Base-by-base conservation (phyloP, 2,797 vertebrate genomes). In the Tragopan temminckii region DNA sequence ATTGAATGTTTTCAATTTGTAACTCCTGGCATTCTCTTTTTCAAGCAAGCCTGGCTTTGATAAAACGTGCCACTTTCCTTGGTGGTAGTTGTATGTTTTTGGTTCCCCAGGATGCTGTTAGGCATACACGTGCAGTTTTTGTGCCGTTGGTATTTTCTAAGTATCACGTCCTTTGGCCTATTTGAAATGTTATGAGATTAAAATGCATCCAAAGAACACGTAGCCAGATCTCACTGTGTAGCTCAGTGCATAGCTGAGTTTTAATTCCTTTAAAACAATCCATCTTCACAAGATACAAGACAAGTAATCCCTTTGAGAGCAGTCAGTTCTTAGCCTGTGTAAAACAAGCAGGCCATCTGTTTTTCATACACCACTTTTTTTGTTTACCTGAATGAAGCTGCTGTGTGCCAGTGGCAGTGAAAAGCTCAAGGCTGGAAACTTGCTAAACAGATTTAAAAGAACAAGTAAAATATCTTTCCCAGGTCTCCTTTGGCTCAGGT, bases 261-360 rank as follows among this genome's bases (percentile, higher is more conserved):
- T 25, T 48, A 16, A 24, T 50, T 66, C 24, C 42, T 43, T 18
- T n/a, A 20, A 27, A 82, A n/a, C 15, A 15, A 17, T 27, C 33
- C 3, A 0, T 21, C 45, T 61, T 45, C 33, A 38, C 0, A 0
- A 33, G 66, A 33, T 19, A 17, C 18, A 20, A 21, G 27, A 16
- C 4, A 10, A 25, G 7, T 7, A 57, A 50, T 9, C 43, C 29
- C 1, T 8, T 3, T 45, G 42, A 27, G 38, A 35, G 33, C 36
- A 21, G 7, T 18, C 11, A 6, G 10, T 8, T 63, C 77, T 85
- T 57, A 70, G 13, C 5, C n/a, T 38, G 5, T 48, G 43, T 36
- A 35, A 45, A 33, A 29, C n/a, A 79, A 67, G 27, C n/a, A 40
- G 71, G 79, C 81, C n/a, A n/a, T n/a, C n/a, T 40, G 27, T 9